Evolutionary conservation across 53 echinoderm and acorn worm genomes (phyloP).

Genomic region (Apostichopus leukothele): DNA sequence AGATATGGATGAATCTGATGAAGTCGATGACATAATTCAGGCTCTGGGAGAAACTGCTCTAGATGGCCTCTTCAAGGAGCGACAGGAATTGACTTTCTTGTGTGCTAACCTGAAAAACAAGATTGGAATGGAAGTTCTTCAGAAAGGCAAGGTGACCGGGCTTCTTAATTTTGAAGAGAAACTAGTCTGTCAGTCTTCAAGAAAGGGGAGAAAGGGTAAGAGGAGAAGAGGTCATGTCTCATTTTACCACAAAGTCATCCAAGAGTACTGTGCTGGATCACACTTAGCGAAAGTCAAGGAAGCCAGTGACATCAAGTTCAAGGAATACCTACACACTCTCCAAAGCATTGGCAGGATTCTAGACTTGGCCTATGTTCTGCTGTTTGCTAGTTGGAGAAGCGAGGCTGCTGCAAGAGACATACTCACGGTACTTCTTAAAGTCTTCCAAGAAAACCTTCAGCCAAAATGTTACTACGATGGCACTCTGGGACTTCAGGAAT

Average conservation of each 20-base stretch:
- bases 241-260: slow-evolving; percentile 43
- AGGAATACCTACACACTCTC: neutral
- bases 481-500: slow-evolving; percentile 14
- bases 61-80: slow-evolving; percentile 28
- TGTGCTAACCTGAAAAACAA: neutral
- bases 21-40: neutral
- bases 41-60: slow-evolving; percentile 34
- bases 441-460: neutral
- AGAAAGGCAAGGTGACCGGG: slow-evolving; percentile 12
- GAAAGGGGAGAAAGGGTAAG: slow-evolving; percentile 8
- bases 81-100: slow-evolving; percentile 2
- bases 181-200: neutral
- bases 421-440: neutral
- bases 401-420: slow-evolving; percentile 22
- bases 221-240: neutral
- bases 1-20: slow-evolving; percentile 2
- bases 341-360: neutral
- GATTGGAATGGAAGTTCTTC: neutral
- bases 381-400: slow-evolving; percentile 36
- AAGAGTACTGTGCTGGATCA: slow-evolving; percentile 44
- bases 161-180: slow-evolving; percentile 37
- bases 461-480: neutral
- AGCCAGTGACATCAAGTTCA: neutral
- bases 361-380: slow-evolving; percentile 28
- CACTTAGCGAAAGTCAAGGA: slow-evolving; percentile 17